Base-by-base conservation (phyloP, 2,113 vertebrate species). In the Nerophis lumbriciformis region DNA sequence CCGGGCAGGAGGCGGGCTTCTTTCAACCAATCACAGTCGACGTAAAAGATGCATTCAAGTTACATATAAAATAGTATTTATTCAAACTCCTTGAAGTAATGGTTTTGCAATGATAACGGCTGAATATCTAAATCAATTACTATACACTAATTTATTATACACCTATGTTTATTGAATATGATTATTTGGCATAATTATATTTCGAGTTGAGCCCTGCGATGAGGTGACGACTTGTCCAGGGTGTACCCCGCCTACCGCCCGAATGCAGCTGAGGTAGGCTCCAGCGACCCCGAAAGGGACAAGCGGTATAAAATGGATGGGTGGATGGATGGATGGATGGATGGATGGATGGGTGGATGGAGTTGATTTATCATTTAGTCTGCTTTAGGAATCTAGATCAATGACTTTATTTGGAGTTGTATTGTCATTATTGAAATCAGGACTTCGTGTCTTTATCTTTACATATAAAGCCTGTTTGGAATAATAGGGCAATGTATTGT, bases 1-100 rank as follows among this genome's bases (percentile, higher is more conserved):
- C 85, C 83, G 79, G 55, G 53, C 50, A 8, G 6, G 49, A 12
- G 71, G 48, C 53, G 1, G 12, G 48, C 11, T 5, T 48, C n/a
- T 66, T 8, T 10, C n/a, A 69, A 36, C 82, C 85, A 83, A 80
- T 83, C 77, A 75, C 0, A 55, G 0, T 19, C 45, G 12, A 16
- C 12, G 4, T 10, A 5, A 2, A 58, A 12, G 75, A 11, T 60
- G 68, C 60, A 19, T 82, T 82, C 50, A 38, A 0, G 11, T 14
- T 12, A 14, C 1, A 0, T 47, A 1, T 21, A 19, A 48, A 15
- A 60, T n/a, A 2, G n/a, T 19, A 8, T 21, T 37, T 49, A 36
- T 45, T 9, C 16, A 13, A 8, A 45, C 2, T 12, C 5, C 11
- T 45, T 45, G 42, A 45, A 11, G 11, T 45, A 6, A 45, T 9